Evolutionary conservation across 2,888 invertebrate species (phyloP), one percentile per base, ranked within the genome.

Genomic region (Tachystola acroxantha): DNA sequence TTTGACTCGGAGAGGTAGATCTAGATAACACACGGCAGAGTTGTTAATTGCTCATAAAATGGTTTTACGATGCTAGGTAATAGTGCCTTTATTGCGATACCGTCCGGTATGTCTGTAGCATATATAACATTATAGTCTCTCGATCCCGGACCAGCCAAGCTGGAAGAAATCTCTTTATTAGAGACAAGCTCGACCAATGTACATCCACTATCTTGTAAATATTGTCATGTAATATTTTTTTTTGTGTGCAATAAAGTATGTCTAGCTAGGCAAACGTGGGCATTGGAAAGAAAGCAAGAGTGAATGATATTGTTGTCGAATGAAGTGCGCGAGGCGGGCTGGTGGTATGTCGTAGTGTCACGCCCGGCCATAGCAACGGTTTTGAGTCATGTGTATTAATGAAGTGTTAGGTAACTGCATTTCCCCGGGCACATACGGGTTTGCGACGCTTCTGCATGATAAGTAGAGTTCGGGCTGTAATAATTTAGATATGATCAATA

Each of bases 351-450:
- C 29, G 26, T 16, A 19, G 22, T 26, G 31, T 32, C 14, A 35
- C 42, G 39, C 36, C 38, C 37, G 53, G 4, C 2, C 22, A 24
- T 44, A 40, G 45, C 40, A 44, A 50, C 49, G 45, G 43, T 54
- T 60, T 53, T 51, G 54, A 57, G 47, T 54, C 61, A 48, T 48
- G 48, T 58, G 57, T 52, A 60, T 64, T 62, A 65, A 57, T 57
- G 54, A 53, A 35, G 33, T 34, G 44, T 75, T 73, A 56, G 50
- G 57, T 60, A 71, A 74, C 38, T 43, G 26, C 69, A 70, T 70
- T 74, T 74, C 71, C 62, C 69, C 48, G 51, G 53, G 52, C 55
- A 24, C 24, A 9, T n/a, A 2, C 24, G n/a, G 24, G n/a, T 4
- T 4, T n/a, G n/a, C n/a, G 24, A 24, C n/a, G 24, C n/a, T n/a